phyloP scores from a whole-genome alignment of 2,113 vertebrate genomes.

The Parus major region DNA sequence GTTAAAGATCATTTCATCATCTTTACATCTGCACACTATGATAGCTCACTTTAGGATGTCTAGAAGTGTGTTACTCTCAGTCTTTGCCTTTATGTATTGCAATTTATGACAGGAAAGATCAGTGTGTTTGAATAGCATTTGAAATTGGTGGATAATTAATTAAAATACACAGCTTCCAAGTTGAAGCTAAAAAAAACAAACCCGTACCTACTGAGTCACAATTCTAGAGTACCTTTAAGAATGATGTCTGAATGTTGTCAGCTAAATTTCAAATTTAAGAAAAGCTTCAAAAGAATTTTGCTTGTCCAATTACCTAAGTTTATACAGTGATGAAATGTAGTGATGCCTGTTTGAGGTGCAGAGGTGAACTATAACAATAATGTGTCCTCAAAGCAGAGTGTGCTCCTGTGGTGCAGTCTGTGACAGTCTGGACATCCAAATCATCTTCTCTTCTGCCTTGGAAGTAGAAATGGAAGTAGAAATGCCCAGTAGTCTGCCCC shows the following conservation, averaged over 20 bases:
- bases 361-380: background rate
- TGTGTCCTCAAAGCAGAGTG: background rate
- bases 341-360: background rate
- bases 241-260: background rate
- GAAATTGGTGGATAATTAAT: background rate
- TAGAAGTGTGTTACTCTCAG: background rate
- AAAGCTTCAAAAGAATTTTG: background rate
- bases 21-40: background rate
- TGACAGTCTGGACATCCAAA: background rate
- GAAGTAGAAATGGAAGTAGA: background rate
- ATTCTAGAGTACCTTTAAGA: background rate
- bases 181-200: fast-evolving
- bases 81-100: background rate
- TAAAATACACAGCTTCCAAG: background rate
- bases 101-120: background rate
- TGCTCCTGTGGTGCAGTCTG: background rate
- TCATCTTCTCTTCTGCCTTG: background rate
- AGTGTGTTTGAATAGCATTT: background rate
- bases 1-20: background rate
- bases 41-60: background rate
- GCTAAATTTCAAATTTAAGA: background rate
- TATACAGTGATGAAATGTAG: background rate
- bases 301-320: background rate
- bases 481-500: background rate
- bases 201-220: background rate